These are phyloP conservation scores for Aplocera efformata DNA, from an alignment of 2,888 invertebrate species.

Conservation along the genomic window DNA sequence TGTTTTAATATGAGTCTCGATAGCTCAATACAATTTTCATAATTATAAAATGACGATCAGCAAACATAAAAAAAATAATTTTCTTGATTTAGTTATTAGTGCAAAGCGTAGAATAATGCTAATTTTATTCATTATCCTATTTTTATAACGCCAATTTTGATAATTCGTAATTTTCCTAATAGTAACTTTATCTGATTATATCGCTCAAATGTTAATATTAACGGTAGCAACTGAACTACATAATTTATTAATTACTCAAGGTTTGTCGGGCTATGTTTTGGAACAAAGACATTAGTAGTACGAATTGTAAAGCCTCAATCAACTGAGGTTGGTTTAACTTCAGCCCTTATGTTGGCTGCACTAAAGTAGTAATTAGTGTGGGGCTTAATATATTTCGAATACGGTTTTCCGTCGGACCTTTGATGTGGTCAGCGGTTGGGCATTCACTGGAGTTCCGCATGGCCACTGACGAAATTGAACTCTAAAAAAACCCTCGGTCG, in stretches of 20 bases:
- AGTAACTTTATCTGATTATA: constrained; percentile 27
- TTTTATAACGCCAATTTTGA: too few relatives aligned
- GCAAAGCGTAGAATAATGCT: background rate
- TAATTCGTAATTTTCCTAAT: constrained; percentile 23
- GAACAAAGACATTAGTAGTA: constrained; percentile 11
- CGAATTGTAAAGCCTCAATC: background rate
- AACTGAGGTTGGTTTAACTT: background rate
- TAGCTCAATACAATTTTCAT: too few relatives aligned
- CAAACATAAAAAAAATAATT: background rate
- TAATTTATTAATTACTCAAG: constrained; percentile 32
- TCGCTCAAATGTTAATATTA: constrained; percentile 33
- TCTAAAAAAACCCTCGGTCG: constrained; percentile 58
- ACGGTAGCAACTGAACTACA: constrained; percentile 11
- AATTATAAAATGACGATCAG: too few relatives aligned
- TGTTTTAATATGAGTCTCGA: too few relatives aligned
- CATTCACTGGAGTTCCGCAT: constrained; percentile 57
- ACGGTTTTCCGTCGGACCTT: constrained; percentile 10
- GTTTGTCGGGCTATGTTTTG: constrained; percentile 16
- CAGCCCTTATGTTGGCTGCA: background rate
- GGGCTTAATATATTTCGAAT: constrained; percentile 6
- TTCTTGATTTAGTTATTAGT: background rate
- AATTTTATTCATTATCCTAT: constrained; percentile 9
- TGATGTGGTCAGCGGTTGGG: constrained; percentile 27
- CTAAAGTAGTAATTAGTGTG: constrained; percentile 11
- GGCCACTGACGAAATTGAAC: constrained; percentile 59